Evolutionary conservation across 2,113 vertebrate genomes (phyloP).

Genomic region (Hydropotes inermis): DNA sequence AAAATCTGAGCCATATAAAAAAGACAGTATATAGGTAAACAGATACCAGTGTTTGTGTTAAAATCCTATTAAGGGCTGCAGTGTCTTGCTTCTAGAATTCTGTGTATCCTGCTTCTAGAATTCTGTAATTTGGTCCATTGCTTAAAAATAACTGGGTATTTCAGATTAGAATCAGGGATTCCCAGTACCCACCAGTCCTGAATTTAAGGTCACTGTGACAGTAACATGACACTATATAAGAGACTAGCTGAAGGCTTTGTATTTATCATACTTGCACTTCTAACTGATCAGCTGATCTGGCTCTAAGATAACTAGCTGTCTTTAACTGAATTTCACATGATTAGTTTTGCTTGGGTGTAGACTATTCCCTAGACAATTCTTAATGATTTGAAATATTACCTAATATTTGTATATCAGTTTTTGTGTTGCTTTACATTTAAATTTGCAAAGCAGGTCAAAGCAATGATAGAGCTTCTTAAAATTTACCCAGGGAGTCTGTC

Average conservation of each 20-base stretch:
- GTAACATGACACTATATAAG: neutral
- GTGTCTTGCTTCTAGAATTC: neutral
- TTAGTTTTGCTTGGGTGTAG: neutral
- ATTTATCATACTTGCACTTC: neutral
- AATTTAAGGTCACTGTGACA: neutral
- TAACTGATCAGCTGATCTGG: neutral
- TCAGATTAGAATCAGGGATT: neutral
- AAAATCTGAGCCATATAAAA: neutral
- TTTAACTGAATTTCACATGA: neutral
- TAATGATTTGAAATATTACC: neutral
- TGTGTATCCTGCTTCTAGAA: neutral
- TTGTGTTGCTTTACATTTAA: conserved; percentile 7
- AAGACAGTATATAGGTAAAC: neutral
- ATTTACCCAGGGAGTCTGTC: neutral
- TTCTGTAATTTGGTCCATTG: conserved; percentile 17
- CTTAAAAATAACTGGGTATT: conserved; percentile 22
- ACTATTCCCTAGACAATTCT: neutral
- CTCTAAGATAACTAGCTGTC: neutral
- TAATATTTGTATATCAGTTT: neutral
- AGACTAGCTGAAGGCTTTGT: neutral
- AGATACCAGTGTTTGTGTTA: neutral
- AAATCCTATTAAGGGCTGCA: neutral
- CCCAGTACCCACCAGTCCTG: neutral
- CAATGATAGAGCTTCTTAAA: neutral
- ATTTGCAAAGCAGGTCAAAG: neutral